These are phyloP conservation scores for Drosophila sulfurigaster DNA, from an alignment of 1,140 invertebrate genomes.

Conservation along the genomic window DNA sequence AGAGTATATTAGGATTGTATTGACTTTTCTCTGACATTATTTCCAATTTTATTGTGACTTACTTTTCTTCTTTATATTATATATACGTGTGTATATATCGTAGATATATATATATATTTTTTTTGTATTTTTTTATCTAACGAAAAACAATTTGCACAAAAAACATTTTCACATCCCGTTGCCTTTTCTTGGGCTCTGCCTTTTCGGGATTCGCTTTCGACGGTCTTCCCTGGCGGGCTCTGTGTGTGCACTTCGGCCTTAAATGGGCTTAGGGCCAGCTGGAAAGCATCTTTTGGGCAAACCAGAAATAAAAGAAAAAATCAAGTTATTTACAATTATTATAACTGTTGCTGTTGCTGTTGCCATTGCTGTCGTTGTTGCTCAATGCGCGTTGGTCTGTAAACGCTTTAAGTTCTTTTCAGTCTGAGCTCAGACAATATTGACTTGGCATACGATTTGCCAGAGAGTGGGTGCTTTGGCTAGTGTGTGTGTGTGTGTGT, in stretches of 20 bases:
- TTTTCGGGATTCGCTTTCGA: conserved; percentile 10
- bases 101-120: background rate
- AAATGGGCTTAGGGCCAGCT: conserved; percentile 55
- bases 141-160: conserved; percentile 63
- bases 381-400: conserved; percentile 66
- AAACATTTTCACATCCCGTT: conserved; percentile 58
- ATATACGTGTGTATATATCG: too few relatives aligned
- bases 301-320: conserved; percentile 41
- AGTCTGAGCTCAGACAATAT: conserved; percentile 56
- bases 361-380: conserved; percentile 42
- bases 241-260: conserved; percentile 49
- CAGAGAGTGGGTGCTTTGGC: background rate
- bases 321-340: conserved; percentile 81
- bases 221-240: background rate
- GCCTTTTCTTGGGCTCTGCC: conserved; percentile 35
- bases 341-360: conserved; percentile 45
- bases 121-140: conserved; percentile 22
- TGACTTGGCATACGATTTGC: conserved; percentile 45
- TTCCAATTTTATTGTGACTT: conserved; percentile 23
- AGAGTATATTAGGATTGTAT: conserved; percentile 21
- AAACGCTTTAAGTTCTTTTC: conserved; percentile 72
- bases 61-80: background rate
- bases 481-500: conserved; percentile 30
- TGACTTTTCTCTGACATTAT: conserved; percentile 3
- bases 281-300: conserved; percentile 43